Base-by-base conservation (phyloP, 2,888 invertebrate genomes). In the Chrysolina americana region DNA sequence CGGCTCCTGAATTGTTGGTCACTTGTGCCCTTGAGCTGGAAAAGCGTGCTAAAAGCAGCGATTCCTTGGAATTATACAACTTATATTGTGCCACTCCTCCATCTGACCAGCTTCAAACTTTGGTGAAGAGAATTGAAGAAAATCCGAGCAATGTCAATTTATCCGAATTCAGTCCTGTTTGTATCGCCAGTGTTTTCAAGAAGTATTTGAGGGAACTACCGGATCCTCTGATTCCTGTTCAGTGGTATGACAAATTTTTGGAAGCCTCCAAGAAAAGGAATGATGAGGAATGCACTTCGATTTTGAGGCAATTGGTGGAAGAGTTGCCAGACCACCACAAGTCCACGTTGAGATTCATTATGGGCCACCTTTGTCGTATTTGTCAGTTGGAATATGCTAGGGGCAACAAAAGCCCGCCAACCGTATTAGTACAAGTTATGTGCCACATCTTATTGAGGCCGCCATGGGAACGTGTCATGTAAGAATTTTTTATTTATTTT, bases 391-490 rank as follows among this genome's bases (percentile, higher is more conserved):
- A 94, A 87, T 90, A 91, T 83, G 89, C 90, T 11, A 89, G 92
- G 71, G 92, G 92, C 21, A 90, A 91, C 81, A 90, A 90, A 65
- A 92, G 93, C 82, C 92, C 92, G 6, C 93, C 93, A 8, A 91
- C 92, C 19, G 89, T 92, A 75, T 90, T 94, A 68, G 89, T 93
- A 65, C 93, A 94, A 88, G 92, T 92, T 63, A 91, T 94, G 83
- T 93, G 93, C 87, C 93, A 94, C 85, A 92, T 94, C 81, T 89
- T 95, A 68, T 88, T 94, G 59, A 89, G 94, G 76, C 94, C 94
- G 21, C 93, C 93, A 8, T 94, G 94, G 94, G 93, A 94, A 84
- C 89, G 92, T 82, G 94, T 94, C 79, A 91, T 93, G 93, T 94
- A 89, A 91, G 91, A 89, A 44, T 71, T 48, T 73, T 28, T 28